A percentile compares a stretch with the other conserved stretches of the same genome.
Evolutionary conservation across 2,797 vertebrate species (phyloP).

Genomic region (Cercopithecus hamlyni): DNA sequence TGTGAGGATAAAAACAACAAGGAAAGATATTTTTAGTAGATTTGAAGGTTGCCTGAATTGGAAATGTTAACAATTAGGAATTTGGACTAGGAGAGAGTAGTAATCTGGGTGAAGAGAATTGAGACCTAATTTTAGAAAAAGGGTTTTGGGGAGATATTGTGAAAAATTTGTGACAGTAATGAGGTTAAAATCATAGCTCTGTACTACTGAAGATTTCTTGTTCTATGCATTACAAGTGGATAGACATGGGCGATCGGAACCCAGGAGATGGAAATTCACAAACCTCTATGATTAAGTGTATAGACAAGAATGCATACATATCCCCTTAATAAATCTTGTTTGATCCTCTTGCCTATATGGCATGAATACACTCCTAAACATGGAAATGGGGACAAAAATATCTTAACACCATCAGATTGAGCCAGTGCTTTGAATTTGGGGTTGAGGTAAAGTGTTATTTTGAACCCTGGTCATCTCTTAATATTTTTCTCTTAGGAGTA

Average conservation of each 20-base stretch:
- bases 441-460: neutral
- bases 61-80: neutral
- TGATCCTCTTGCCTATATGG: neutral
- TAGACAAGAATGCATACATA: neutral
- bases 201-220: neutral
- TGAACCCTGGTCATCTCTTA: neutral
- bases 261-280: neutral
- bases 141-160: neutral
- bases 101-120: neutral
- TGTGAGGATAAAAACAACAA: neutral
- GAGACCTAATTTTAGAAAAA: constrained; percentile 25
- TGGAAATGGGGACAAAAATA: neutral
- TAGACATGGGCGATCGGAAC: neutral
- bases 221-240: neutral
- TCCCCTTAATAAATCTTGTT: neutral
- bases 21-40: neutral
- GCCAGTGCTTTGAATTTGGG: neutral
- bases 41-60: neutral
- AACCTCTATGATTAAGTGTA: neutral
- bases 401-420: neutral
- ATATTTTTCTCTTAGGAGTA: neutral
- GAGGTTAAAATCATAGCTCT: constrained; percentile 1
- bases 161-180: constrained; percentile 10
- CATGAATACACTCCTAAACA: neutral
- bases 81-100: neutral